phyloP scores from a whole-genome alignment of 2,797 vertebrate species.

The Serranus cabrilla region DNA sequence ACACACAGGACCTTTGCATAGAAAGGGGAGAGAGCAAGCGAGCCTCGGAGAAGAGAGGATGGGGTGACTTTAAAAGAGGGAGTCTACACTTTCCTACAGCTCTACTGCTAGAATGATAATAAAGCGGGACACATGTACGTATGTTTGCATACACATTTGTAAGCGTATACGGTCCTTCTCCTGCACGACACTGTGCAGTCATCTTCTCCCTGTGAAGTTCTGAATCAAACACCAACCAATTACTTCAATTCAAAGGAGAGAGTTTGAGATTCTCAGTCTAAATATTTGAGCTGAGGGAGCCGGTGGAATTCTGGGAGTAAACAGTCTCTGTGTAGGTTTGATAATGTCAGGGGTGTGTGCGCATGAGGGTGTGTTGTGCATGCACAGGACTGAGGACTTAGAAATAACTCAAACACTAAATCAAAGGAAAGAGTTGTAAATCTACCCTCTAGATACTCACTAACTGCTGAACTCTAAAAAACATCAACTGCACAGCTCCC shows the following conservation, averaged over 20 bases:
- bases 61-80: slow-evolving; percentile 64
- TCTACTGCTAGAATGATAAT: slow-evolving; percentile 70
- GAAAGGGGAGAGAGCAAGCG: slow-evolving; percentile 54
- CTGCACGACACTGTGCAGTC: slow-evolving; percentile 12
- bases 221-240: slow-evolving; percentile 71
- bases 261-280: slow-evolving; percentile 62
- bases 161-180: slow-evolving; percentile 16
- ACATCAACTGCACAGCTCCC: slow-evolving; percentile 20
- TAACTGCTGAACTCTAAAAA: slow-evolving; percentile 61
- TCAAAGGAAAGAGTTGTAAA: slow-evolving; percentile 72
- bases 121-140: slow-evolving; percentile 49
- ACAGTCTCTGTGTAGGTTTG: slow-evolving; percentile 59
- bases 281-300: slow-evolving; percentile 69
- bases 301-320: slow-evolving; percentile 65
- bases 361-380: background rate
- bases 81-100: slow-evolving; percentile 64
- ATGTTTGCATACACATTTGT: slow-evolving; percentile 27
- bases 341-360: slow-evolving; percentile 57
- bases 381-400: slow-evolving; percentile 42
- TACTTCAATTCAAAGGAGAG: slow-evolving; percentile 73
- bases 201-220: slow-evolving; percentile 56
- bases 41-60: slow-evolving; percentile 41
- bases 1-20: slow-evolving; percentile 66
- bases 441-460: slow-evolving; percentile 64
- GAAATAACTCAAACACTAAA: slow-evolving; percentile 69